A percentile compares a stretch with the other conserved stretches of the same genome.
Conservation (phyloP, 2,113 vertebrate genomes). For the Bubo blakistoni region DNA sequence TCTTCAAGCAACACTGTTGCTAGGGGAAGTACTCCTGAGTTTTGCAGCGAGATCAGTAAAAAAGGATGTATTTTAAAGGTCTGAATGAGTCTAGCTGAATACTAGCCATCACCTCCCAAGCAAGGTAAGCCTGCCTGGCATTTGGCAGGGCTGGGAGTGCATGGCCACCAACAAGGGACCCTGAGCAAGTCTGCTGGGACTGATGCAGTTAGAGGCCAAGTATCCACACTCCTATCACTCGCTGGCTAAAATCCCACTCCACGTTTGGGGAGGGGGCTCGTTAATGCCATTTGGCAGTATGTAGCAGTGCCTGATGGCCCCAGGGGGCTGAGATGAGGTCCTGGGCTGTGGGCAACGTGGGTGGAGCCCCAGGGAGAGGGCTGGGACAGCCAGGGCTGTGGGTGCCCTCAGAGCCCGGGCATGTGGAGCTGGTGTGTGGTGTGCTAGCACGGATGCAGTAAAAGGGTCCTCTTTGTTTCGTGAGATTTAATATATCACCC, state of each 20-base stretch:
- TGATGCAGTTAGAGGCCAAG: too few species aligned
- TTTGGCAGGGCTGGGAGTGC: neutral
- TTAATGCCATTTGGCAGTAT: neutral
- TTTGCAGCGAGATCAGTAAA: neutral
- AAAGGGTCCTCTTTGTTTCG: neutral
- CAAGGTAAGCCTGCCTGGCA: neutral
- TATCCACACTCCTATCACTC: neutral
- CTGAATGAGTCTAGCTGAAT: neutral
- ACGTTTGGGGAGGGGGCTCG: neutral
- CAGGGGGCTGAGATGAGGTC: neutral
- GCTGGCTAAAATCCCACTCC: fast-evolving
- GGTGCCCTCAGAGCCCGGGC: neutral
- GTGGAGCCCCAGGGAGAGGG: neutral
- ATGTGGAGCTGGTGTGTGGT: neutral
- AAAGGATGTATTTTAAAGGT: fast-evolving
- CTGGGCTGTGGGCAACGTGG: neutral
- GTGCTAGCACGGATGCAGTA: neutral
- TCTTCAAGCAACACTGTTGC: neutral
- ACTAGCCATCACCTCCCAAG: neutral
- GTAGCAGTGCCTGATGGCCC: neutral
- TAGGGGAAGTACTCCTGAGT: neutral
- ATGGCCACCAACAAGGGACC: fast-evolving
- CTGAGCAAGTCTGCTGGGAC: neutral
- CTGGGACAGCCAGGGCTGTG: neutral
- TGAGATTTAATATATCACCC: neutral